Conservation (phyloP, 2,797 vertebrate species). For the Pangasius djambal region DNA sequence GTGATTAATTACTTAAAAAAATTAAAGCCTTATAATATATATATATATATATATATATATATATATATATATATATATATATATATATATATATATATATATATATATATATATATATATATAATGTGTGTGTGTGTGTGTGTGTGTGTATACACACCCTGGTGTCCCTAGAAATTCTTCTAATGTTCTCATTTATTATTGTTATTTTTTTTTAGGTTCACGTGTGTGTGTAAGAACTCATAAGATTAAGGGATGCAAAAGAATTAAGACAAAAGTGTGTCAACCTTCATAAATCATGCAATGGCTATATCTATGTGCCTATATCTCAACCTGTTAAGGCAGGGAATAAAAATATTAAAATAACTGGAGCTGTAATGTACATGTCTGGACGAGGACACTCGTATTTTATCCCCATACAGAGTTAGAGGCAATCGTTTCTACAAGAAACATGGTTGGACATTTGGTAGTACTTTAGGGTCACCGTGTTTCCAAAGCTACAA, state of each 20-base stretch:
- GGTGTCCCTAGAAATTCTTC: not conserved
- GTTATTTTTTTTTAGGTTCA: not conserved
- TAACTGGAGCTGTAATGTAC: not conserved
- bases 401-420: not conserved
- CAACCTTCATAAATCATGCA: not conserved
- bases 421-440: not conserved
- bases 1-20: not conserved
- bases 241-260: not conserved
- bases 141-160: no score
- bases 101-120: no score
- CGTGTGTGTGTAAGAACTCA: not conserved
- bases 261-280: not conserved
- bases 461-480: not conserved
- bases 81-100: no score
- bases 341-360: not conserved
- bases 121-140: no score
- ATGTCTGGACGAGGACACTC: not conserved
- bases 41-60: no score
- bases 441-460: not conserved
- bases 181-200: not conserved
- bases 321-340: no score
- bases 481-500: not conserved
- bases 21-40: no score
- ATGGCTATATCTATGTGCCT: not conserved
- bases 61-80: no score